Base-by-base conservation (phyloP, 2,113 vertebrate species). In the Amphiprion percula region DNA sequence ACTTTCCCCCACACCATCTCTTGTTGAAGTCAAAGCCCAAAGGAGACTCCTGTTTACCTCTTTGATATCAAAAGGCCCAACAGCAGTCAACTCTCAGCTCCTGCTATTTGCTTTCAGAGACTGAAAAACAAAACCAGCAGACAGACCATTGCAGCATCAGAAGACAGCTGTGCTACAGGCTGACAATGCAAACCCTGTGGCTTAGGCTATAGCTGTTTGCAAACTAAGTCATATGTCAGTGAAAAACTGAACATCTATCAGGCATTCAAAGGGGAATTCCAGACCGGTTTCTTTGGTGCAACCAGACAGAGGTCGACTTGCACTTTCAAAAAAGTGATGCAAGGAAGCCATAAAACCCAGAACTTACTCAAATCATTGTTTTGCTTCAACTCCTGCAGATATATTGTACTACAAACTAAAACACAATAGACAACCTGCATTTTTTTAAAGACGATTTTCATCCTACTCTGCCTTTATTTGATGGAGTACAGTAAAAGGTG, bases 251-350 rank as follows among this genome's bases (percentile, higher is more conserved):
- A 21, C 10, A 11, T 71, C 21, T 39, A 16, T 3, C n/a, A 49
- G 15, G 2, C 28, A 21, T 41, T 79, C 21, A 72, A 56, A 64
- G 73, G 82, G 86, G 77, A 82, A 78, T 70, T 80, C 87, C 87
- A 65, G 39, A 17, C 12, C 10, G 10, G 21, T 33, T 70, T 63
- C 33, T 62, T 69, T 37, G 23, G 28, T 64, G 74, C 49, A 73
- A 58, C 10, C 30, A 49, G 4, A 65, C 4, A 39, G 33, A 3
- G 39, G 41, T 0, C 70, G 30, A 54, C 37, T 52, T 44, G 16
- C 52, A 68, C 15, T 12, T 59, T 5, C 44, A 24, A 5, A 10
- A 52, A 52, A 59, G 23, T 44, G 17, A 68, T 37, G 17, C 62
- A 63, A 21, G 50, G 14, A 75, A 30, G 37, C 7, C 5, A 21